Conservation (phyloP, 1,140 invertebrate species). For the Piezodorus guildinii region DNA sequence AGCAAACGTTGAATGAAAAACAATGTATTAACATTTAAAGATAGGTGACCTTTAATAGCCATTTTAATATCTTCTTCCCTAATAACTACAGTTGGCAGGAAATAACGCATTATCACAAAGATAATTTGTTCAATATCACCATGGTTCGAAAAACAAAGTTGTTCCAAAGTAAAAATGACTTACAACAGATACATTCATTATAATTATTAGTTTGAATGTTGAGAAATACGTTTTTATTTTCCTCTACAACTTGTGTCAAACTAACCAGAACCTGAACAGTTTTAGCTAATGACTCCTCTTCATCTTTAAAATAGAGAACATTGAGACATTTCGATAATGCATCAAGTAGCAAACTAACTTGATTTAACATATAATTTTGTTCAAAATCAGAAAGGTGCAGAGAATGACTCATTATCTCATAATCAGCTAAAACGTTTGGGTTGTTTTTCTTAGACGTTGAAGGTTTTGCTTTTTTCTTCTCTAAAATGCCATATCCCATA, state of each 20-base stretch:
- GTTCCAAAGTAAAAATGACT: conserved; percentile 37
- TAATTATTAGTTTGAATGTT: conserved; percentile 27
- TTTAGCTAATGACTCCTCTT: conserved; percentile 38
- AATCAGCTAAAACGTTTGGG: conserved; percentile 26
- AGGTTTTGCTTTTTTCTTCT: conserved; percentile 15
- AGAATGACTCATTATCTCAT: conserved; percentile 31
- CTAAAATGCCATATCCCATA: conserved; percentile 13
- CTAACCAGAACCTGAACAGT: conserved; percentile 39
- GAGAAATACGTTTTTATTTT: conserved; percentile 29
- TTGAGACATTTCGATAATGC: conserved; percentile 38
- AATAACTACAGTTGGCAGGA: conserved; percentile 39
- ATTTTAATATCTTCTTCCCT: conserved; percentile 32
- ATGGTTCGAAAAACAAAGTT: conserved; percentile 39
- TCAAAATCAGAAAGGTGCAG: conserved; percentile 24
- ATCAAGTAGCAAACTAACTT: conserved; percentile 35
- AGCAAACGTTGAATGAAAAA: conserved; percentile 41
- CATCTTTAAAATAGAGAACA: conserved; percentile 38
- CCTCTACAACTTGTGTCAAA: conserved; percentile 38
- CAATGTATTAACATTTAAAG: conserved; percentile 39
- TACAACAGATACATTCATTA: conserved; percentile 35
- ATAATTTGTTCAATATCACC: conserved; percentile 37
- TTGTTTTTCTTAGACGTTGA: conserved; percentile 22
- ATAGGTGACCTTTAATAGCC: conserved; percentile 33
- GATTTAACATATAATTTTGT: conserved; percentile 30
- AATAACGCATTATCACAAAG: conserved; percentile 37